Base-by-base conservation (phyloP, 1,140 invertebrate genomes). In the Pseudomyrmex cubaensis region DNA sequence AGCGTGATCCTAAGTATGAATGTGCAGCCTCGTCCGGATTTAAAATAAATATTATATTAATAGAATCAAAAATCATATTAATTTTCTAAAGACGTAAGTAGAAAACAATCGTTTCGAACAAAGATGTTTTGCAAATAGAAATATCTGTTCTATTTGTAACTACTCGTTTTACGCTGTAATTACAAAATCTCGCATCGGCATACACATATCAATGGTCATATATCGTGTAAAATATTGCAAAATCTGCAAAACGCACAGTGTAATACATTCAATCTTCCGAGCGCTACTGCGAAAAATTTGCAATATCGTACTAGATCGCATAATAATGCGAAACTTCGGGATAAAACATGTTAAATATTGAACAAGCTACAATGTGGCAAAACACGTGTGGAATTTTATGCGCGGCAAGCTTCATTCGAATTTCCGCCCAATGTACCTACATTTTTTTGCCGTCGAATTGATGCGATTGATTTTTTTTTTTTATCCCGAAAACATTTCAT, bases 281-380 rank as follows among this genome's bases (percentile, higher is more conserved):
- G 66, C 44, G 22, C 10, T 25, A 54, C 12, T 9, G 66, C 54
- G 46, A 78, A 35, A 35, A 70, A 78, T 70, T 56, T 48, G 70
- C 76, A 48, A 78, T 78, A 25, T n/a, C 52, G 50, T 70, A 70
- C 20, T 57, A 57, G 57, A 72, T 44, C 46, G 20, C 66, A 22
- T 70, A 72, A 80, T 80, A 80, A 80, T 72, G 59, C n/a, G n/a
- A 25, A 70, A 72, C 72, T 80, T 70, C 64, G 48, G 35, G 59
- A 35, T 72, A 9, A 48, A 80, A 52, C 44, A 50, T 57, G 20
- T 70, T 50, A 35, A 72, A 80, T 50, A 25, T 46, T 12, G 13
- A 20, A 64, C 56, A 20, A 7, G 12, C 7, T 8, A 20, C 66
- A 12, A 70, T 20, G 17, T n/a, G 15, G n/a, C 10, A 7, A 9